phyloP scores from a whole-genome alignment of 2,888 invertebrate genomes.

The Marronus borbonicus region DNA sequence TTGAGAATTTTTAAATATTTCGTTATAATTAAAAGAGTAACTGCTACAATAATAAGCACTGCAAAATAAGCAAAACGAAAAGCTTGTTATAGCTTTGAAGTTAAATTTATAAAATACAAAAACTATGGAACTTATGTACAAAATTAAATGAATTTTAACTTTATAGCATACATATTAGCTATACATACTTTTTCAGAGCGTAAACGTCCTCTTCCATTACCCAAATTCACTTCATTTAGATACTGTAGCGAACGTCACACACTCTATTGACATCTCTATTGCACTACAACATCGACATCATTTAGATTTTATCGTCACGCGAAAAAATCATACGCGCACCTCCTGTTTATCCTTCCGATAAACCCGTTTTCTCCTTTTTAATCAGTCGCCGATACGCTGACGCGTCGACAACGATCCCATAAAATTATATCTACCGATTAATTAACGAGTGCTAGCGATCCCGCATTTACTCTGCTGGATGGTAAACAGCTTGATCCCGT shows the following conservation, averaged over 20 bases:
- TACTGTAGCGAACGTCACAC: neutral
- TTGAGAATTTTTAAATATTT: no score
- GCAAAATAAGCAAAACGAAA: no score
- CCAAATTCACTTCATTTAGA: constrained; percentile 14
- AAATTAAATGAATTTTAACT: no score
- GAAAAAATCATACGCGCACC: constrained; percentile 15
- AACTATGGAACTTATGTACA: no score
- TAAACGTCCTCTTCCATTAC: constrained; percentile 14
- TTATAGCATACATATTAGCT: no score
- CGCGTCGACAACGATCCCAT: constrained; percentile 9
- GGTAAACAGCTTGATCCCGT: constrained; percentile 17
- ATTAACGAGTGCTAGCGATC: constrained; percentile 10
- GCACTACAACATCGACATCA: constrained; percentile 2
- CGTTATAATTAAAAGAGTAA: no score
- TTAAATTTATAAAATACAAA: no score
- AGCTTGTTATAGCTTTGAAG: no score
- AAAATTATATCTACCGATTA: constrained; percentile 14
- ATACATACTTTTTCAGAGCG: constrained; percentile 4
- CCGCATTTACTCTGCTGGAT: constrained; percentile 11
- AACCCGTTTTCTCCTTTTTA: constrained; percentile 15
- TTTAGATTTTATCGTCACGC: neutral
- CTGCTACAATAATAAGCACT: no score
- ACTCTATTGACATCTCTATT: constrained; percentile 25
- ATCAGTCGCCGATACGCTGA: constrained; percentile 26
- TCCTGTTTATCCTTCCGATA: constrained; percentile 33